These are phyloP conservation scores for Aplysina aerophoba DNA, from an alignment of 37 sponge, comb jelly and placozoan genomes.

Conservation along the genomic window DNA sequence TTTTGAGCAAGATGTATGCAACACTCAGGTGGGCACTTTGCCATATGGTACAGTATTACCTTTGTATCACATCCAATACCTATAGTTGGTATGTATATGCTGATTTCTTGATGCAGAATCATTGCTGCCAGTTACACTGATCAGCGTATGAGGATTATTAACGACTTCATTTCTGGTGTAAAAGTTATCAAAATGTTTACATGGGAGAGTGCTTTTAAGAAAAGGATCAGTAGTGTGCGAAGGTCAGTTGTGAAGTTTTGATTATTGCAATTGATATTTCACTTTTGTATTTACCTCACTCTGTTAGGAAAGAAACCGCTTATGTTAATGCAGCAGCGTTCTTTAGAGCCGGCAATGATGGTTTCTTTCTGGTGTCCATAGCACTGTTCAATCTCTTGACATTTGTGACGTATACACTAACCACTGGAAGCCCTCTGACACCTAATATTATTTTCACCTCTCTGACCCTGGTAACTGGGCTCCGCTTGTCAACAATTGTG, in stretches of 20 bases:
- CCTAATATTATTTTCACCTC: slow-evolving; percentile 60
- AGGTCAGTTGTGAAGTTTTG: neutral
- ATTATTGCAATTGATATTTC: too few relatives aligned
- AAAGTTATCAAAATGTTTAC: slow-evolving; percentile 35
- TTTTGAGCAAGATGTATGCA: slow-evolving; percentile 15
- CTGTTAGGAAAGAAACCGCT: slow-evolving; percentile 48
- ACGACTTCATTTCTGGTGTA: slow-evolving; percentile 21
- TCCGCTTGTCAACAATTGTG: slow-evolving; percentile 47
- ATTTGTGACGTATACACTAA: slow-evolving; percentile 35
- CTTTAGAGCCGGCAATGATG: slow-evolving; percentile 61
- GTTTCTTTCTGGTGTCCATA: slow-evolving; percentile 47
- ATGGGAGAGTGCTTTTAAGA: slow-evolving; percentile 38
- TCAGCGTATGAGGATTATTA: slow-evolving; percentile 15
- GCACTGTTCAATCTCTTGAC: slow-evolving; percentile 50
- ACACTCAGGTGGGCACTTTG: neutral
- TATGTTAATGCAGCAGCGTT: slow-evolving; percentile 35
- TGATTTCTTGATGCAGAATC: neutral
- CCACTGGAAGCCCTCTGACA: slow-evolving; percentile 38
- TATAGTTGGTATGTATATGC: neutral
- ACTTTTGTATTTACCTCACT: neutral
- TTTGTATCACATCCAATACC: too few relatives aligned
- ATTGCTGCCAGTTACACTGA: slow-evolving; percentile 31
- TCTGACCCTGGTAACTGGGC: slow-evolving; percentile 18
- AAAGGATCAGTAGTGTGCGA: neutral
- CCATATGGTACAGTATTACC: neutral